phyloP scores from a whole-genome alignment of 2,797 vertebrate genomes.

The Poecilia picta region DNA sequence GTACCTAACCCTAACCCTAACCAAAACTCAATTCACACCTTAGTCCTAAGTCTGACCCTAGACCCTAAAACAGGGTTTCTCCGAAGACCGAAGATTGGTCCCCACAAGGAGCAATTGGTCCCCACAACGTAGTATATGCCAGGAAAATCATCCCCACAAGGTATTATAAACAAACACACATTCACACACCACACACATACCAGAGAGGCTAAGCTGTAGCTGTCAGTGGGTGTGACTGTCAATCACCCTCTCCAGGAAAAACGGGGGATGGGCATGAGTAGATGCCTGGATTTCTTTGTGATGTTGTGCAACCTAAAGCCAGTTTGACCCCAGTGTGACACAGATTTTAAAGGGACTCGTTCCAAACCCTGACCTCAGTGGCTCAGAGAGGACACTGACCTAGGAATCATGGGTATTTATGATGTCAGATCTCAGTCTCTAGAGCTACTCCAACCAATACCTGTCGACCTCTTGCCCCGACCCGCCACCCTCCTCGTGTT shows the following conservation, averaged over 20 bases:
- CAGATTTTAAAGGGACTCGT: slow-evolving; percentile 52
- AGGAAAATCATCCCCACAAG: too few relatives aligned
- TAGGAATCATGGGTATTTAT: slow-evolving; percentile 77
- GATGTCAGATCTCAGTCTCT: slow-evolving; percentile 70
- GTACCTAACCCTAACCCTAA: too few relatives aligned
- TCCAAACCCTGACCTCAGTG: slow-evolving; percentile 53
- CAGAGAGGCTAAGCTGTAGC: slow-evolving; percentile 57
- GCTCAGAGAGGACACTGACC: slow-evolving; percentile 74
- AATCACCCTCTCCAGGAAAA: slow-evolving; percentile 68
- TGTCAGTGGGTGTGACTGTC: slow-evolving; percentile 73
- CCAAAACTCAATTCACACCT: too few relatives aligned
- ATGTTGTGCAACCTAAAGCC: slow-evolving; percentile 64
- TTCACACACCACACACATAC: slow-evolving; percentile 36
- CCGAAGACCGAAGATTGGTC: too few relatives aligned
- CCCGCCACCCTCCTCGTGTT: slow-evolving; percentile 65
- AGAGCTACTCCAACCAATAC: slow-evolving; percentile 67
- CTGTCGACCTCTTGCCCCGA: slow-evolving; percentile 75
- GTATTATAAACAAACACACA: not conserved
- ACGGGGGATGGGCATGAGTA: slow-evolving; percentile 33
- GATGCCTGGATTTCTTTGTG: slow-evolving; percentile 58
- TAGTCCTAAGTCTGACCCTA: too few relatives aligned
- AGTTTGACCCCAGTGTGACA: slow-evolving; percentile 64
- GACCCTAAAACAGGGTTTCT: too few relatives aligned
- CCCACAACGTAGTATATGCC: too few relatives aligned
- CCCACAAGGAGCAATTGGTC: too few relatives aligned